Percentiles rank a stretch among this genome's conserved stretches.
Evolutionary conservation across 2,113 vertebrate species (phyloP).

Genomic region (Colistium nudipinnis): DNA sequence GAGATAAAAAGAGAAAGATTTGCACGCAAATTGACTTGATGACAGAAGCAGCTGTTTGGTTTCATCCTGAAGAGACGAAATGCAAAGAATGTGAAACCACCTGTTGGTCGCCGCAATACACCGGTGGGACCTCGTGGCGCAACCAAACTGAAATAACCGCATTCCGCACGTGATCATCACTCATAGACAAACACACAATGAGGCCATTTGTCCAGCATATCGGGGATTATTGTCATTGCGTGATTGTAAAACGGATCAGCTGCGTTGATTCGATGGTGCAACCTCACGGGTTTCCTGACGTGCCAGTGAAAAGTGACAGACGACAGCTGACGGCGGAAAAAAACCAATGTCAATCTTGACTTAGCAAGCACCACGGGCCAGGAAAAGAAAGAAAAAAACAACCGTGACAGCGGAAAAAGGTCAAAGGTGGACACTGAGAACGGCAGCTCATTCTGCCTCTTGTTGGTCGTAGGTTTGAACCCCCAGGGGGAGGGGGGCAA

Average conservation of each 20-base stretch:
- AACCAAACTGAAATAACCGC: constrained; percentile 55
- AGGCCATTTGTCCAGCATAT: constrained; percentile 8
- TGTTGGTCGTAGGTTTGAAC: no score
- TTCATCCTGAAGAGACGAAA: neutral
- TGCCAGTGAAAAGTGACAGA: constrained; percentile 18
- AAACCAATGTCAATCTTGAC: constrained; percentile 11
- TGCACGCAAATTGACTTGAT: neutral
- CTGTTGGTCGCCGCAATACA: constrained; percentile 67
- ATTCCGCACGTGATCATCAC: constrained; percentile 45
- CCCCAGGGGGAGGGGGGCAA: no score
- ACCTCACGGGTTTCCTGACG: no score
- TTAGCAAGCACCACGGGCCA: constrained; percentile 26
- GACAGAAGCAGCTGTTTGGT: constrained; percentile 8
- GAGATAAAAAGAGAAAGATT: neutral
- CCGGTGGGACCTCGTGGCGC: constrained; percentile 6
- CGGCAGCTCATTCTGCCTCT: neutral
- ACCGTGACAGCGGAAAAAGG: neutral
- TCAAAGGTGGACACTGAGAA: constrained; percentile 15
- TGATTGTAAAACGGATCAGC: constrained; percentile 7
- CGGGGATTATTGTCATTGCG: neutral
- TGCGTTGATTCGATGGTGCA: no score
- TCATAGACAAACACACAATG: constrained; percentile 30
- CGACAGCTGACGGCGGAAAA: neutral
- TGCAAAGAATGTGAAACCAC: constrained; percentile 52
- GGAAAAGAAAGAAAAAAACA: neutral